Evolutionary conservation across 2,113 vertebrate species (phyloP), one percentile per base, ranked within the genome.

Genomic region (Leucoraja erinaceus): DNA sequence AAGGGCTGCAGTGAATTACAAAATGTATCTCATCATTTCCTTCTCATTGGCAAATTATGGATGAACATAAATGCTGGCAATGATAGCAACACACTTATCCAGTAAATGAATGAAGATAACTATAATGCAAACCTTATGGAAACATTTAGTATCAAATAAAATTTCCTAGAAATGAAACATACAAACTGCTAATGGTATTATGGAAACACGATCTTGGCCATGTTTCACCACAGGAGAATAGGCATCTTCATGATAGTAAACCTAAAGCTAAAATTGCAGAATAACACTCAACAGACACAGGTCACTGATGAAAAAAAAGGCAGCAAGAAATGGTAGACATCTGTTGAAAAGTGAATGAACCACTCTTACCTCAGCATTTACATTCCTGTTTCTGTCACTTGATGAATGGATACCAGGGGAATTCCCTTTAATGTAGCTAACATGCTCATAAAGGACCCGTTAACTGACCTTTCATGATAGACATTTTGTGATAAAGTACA

Each of bases 361-460:
- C 38, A 91, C 66, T 47, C 33, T 54, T 72, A 70, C 33, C 33
- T 91, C 90, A 74, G 90, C 38, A 91, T 74, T 91, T 91, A 91
- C 90, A 91, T 91, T 91, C 90, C 68, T 91, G 38, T 20, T 91
- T 91, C 90, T 91, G 90, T 91, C 90, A 91, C 68, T 91, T 91
- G 90, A 74, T 74, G 68, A 91, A 91, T 91, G 31, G 33, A 91
- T 91, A 91, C 38, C 90, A 25, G 33, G 90, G 90, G 90, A 91
- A 91, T 91, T 91, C 38, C 4, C 90, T 91, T 70, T 91, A 91
- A 91, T 91, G 90, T 91, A 54, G 90, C 66, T 72, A 91, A 91
- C 90, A 91, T 91, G 90, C 90, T 91, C 90, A 91, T 91, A 91
- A 91, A 72, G 66, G 68, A 72, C 90, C 90, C 54, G 68, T 74